A percentile compares a stretch with the other conserved stretches of the same genome.
Conservation (phyloP, 2,113 vertebrate genomes). For the Zingel zingel region DNA sequence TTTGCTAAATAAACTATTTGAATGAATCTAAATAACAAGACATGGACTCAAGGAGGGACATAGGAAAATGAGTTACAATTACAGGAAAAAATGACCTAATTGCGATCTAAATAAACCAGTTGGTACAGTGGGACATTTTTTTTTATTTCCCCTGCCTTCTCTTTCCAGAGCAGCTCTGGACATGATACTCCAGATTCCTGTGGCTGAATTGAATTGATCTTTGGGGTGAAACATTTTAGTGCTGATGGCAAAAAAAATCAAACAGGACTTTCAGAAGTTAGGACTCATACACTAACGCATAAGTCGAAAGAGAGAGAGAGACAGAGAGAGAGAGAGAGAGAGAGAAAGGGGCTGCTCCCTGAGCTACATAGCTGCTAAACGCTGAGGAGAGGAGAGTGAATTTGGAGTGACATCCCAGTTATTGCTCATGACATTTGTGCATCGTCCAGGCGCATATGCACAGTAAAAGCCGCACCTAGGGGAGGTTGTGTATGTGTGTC, state of each 20-base stretch:
- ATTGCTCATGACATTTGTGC: constrained; percentile 85
- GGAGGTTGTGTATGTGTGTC: constrained; percentile 49
- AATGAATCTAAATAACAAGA: neutral
- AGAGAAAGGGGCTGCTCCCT: constrained; percentile 26
- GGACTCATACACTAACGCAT: neutral
- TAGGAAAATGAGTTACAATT: neutral
- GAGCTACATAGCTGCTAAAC: constrained; percentile 69
- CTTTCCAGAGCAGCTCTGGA: neutral
- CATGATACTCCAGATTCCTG: neutral
- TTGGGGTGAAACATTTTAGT: neutral
- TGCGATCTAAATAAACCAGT: neutral
- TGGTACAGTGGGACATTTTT: neutral
- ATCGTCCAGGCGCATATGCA: constrained; percentile 65
- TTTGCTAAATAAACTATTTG: neutral
- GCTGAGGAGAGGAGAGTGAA: constrained; percentile 56
- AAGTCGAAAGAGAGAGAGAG: neutral
- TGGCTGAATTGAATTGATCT: constrained; percentile 8
- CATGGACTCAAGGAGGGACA: neutral
- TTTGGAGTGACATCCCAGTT: constrained; percentile 78
- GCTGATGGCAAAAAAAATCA: neutral
- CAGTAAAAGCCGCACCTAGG: constrained; percentile 76
- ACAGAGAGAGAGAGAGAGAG: neutral
- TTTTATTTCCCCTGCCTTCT: neutral
- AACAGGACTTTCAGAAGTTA: constrained; percentile 2
- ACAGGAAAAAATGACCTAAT: neutral